These are phyloP conservation scores for Ennomos erosarius DNA, from an alignment of 2,888 invertebrate species.

Conservation along the genomic window DNA sequence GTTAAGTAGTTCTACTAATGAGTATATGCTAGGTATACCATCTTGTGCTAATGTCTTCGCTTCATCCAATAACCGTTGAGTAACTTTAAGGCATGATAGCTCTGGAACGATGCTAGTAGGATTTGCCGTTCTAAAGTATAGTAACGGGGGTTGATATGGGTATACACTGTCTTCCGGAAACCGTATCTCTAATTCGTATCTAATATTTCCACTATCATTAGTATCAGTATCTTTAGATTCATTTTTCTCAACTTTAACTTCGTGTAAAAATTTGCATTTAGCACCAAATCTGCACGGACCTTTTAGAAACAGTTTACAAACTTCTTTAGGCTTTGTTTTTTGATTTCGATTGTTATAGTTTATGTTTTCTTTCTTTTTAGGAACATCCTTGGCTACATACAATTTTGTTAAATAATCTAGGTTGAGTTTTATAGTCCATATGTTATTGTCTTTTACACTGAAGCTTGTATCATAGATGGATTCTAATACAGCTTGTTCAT, in stretches of 20 bases:
- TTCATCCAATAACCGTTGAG: slow-evolving; percentile 88
- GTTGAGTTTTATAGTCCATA: slow-evolving; percentile 89
- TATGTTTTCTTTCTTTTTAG: slow-evolving; percentile 70
- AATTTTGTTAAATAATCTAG: slow-evolving; percentile 87
- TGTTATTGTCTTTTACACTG: slow-evolving; percentile 88
- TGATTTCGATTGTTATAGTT: slow-evolving; percentile 65
- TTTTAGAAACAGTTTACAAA: slow-evolving; percentile 87
- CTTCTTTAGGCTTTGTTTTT: slow-evolving; percentile 82
- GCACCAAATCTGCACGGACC: slow-evolving; percentile 90
- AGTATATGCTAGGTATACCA: slow-evolving; percentile 90
- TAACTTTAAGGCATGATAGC: slow-evolving; percentile 87
- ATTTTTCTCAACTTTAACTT: slow-evolving; percentile 70
- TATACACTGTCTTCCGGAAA: slow-evolving; percentile 89
- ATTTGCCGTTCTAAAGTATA: slow-evolving; percentile 88
- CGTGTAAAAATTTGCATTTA: slow-evolving; percentile 91
- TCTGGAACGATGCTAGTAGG: slow-evolving; percentile 86
- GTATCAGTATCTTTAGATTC: slow-evolving; percentile 53
- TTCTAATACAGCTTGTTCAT: slow-evolving; percentile 90
- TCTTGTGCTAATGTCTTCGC: slow-evolving; percentile 87
- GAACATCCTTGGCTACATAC: slow-evolving; percentile 81
- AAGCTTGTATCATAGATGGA: slow-evolving; percentile 91
- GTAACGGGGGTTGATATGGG: slow-evolving; percentile 90
- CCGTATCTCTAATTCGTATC: slow-evolving; percentile 90
- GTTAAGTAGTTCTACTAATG: slow-evolving; percentile 88
- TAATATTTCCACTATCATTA: slow-evolving; percentile 66